Evolutionary conservation across 1,140 invertebrate species (phyloP).

Genomic region (Aethina tumida): DNA sequence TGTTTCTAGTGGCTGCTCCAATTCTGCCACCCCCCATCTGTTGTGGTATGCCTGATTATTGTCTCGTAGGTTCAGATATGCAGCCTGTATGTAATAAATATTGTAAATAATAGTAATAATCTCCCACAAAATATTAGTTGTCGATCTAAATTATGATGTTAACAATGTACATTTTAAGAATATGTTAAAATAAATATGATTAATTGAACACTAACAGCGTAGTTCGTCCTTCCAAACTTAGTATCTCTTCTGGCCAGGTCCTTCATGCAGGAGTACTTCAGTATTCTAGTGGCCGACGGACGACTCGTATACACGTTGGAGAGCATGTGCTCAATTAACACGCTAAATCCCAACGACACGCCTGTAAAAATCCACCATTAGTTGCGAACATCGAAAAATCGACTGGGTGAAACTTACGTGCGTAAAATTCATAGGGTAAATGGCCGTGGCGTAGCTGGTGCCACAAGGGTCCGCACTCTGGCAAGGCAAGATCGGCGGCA

Average conservation of each 20-base stretch:
- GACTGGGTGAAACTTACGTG: conserved; percentile 14
- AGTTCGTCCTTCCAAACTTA: conserved; percentile 12
- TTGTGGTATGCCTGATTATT: too few relatives aligned
- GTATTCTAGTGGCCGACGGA: conserved; percentile 13
- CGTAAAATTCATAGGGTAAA: conserved; percentile 16
- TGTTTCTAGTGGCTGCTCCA: too few relatives aligned
- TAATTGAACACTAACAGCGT: conserved; percentile 15
- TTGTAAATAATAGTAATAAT: too few relatives aligned
- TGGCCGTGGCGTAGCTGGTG: conserved; percentile 46
- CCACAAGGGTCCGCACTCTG: conserved; percentile 56
- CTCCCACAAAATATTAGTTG: too few relatives aligned
- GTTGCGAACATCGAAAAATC: neutral
- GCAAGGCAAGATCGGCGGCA: conserved; percentile 59
- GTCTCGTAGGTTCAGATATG: too few relatives aligned
- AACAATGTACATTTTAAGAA: too few relatives aligned
- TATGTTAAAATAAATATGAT: too few relatives aligned
- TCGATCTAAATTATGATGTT: too few relatives aligned
- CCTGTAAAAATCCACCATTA: conserved; percentile 2
- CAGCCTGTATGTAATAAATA: too few relatives aligned
- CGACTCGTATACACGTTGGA: conserved; percentile 8
- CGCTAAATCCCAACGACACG: conserved; percentile 6
- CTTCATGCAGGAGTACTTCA: conserved; percentile 7
- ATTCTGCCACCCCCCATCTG: too few relatives aligned
- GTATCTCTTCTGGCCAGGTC: conserved; percentile 11
- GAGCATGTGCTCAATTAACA: conserved; percentile 16